Percentiles rank a stretch among this genome's conserved stretches.
Conservation (phyloP, 2,888 invertebrate genomes). For the Pyrrhia umbra region DNA sequence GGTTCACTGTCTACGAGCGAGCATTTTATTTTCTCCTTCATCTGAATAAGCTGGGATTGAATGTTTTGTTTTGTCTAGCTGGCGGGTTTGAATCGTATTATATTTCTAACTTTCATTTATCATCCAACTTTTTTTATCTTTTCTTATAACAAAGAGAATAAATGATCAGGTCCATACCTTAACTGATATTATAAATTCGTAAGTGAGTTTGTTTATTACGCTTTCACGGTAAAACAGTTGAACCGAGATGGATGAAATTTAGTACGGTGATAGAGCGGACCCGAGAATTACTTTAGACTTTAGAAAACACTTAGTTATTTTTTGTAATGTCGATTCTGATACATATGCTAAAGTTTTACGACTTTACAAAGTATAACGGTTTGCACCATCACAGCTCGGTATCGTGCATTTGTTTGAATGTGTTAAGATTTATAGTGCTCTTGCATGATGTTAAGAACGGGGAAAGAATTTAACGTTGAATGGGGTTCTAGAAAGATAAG, state of each 20-base stretch:
- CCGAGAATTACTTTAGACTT: too few species aligned
- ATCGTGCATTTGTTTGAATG: conserved; percentile 23
- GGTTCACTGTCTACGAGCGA: conserved; percentile 18
- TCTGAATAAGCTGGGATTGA: conserved; percentile 16
- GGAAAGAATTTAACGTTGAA: conserved; percentile 11
- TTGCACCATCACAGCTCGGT: neutral
- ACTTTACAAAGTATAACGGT: too few species aligned
- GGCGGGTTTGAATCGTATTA: neutral
- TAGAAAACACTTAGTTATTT: too few species aligned
- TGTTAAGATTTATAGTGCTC: conserved; percentile 21
- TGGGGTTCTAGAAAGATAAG: neutral
- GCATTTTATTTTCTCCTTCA: conserved; percentile 34
- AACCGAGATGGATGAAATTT: too few species aligned
- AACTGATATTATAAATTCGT: too few species aligned
- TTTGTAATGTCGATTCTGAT: too few species aligned
- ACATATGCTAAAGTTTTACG: too few species aligned
- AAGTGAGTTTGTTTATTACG: neutral
- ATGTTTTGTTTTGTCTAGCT: conserved; percentile 25
- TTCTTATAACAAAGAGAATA: too few species aligned
- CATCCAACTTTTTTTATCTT: too few species aligned
- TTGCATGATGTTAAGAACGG: conserved; percentile 15
- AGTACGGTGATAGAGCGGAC: too few species aligned
- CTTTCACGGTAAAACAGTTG: conserved; percentile 26
- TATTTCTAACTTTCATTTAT: too few species aligned
- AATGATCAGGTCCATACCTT: too few species aligned